These are phyloP conservation scores for Cyclopterus lumpus DNA, from an alignment of 2,797 vertebrate genomes.

Conservation along the genomic window DNA sequence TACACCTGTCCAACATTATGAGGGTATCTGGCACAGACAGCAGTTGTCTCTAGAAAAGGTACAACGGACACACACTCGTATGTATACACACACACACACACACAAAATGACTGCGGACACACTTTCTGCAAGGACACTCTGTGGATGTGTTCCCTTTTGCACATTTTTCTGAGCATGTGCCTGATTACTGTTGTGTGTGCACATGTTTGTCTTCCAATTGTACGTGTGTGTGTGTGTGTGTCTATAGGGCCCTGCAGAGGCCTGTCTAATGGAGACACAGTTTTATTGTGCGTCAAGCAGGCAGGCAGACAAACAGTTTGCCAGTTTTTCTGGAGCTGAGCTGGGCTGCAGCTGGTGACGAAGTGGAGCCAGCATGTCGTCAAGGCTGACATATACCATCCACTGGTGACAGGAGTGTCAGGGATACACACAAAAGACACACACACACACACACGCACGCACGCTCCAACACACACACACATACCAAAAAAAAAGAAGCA, in stretches of 20 bases:
- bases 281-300: slow-evolving; percentile 77
- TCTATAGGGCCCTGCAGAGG: slow-evolving; percentile 57
- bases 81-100: slow-evolving; percentile 9
- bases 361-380: slow-evolving; percentile 81
- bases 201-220: slow-evolving; percentile 37
- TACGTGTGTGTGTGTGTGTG: slow-evolving; percentile 22
- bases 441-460: background rate
- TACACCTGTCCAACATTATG: slow-evolving; percentile 81
- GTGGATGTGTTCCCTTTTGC: slow-evolving; percentile 34
- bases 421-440: slow-evolving; percentile 33
- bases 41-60: slow-evolving; percentile 68
- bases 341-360: slow-evolving; percentile 81
- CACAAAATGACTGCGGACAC: background rate
- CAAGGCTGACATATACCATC: slow-evolving; percentile 83
- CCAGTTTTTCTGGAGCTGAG: slow-evolving; percentile 78
- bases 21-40: slow-evolving; percentile 77
- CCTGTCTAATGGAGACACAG: slow-evolving; percentile 72
- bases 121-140: slow-evolving; percentile 42
- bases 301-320: slow-evolving; percentile 71
- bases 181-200: slow-evolving; percentile 1
- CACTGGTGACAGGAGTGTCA: slow-evolving; percentile 74
- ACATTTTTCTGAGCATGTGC: slow-evolving; percentile 35
- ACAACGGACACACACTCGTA: slow-evolving; percentile 52
- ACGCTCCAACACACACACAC: slow-evolving; percentile 9
- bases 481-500: background rate